Evolutionary conservation across 1,140 invertebrate species (phyloP), one percentile per base, ranked within the genome.

Genomic region (Agraylea sexmaculata): DNA sequence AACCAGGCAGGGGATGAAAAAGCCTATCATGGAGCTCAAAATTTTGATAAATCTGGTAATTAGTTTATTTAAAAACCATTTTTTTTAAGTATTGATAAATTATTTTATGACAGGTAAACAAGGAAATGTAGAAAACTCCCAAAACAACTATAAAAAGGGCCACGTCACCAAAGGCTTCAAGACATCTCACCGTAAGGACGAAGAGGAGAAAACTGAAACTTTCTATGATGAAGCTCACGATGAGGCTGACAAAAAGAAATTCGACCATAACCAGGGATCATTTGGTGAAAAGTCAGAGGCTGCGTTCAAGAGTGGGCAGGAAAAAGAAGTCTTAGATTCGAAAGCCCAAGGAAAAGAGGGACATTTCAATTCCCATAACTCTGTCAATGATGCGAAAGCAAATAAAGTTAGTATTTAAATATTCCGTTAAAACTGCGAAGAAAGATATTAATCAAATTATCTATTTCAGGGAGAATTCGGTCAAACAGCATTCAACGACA

Each of bases 181-280:
- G 49, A 66, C 67, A 2, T 75, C 73, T 0, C 73, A 74, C 46
- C 73, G 74, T 44, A 78, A 78, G 42, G 75, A 78, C 49, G 75
- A 78, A 50, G 68, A 70, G 49, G 73, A 74, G 37, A 75, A 75
- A 53, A 70, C 71, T 7, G 73, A 77, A 50, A 74, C 69, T 46
- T 78, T 70, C 60, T 77, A 74, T 42, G 75, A 78, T 39, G 75
- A 77, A 46, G 68, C 69, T n/a, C 69, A 76, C 47, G 73, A 77
- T 48, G 73, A 74, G 51, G 73, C 68, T 0, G 70, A 72, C 34
- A 62, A 67, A 35, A 66, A 68, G 35, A 58, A 75, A 21, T 58
- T 65, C 25, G 66, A 62, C 15, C 66, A 66, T 37, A 68, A 69
- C 32, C 56, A 60, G 20, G 69, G 68, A 8, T 60, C 57, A 0